These are phyloP conservation scores for Gordius sp. DNA, from an alignment of 2,888 invertebrate genomes.

Conservation along the genomic window DNA sequence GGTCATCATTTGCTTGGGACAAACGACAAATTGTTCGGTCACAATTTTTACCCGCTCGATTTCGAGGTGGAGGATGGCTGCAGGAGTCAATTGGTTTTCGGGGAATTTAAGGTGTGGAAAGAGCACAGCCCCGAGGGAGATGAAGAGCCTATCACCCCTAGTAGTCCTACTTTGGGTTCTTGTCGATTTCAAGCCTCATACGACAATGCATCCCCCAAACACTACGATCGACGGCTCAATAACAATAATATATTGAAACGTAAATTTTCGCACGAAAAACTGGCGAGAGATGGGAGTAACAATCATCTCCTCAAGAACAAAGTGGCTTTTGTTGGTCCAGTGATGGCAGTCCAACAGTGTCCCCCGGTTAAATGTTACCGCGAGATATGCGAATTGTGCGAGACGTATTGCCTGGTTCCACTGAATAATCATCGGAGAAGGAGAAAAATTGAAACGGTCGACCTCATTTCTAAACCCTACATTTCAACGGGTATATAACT, in stretches of 20 bases:
- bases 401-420: no score
- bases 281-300: neutral
- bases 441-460: no score
- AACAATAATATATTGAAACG: neutral
- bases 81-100: conserved; percentile 1
- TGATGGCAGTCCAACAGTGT: neutral
- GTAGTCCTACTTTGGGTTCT: neutral
- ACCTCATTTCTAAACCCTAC: no score
- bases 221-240: neutral
- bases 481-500: no score
- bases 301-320: neutral
- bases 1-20: conserved; percentile 9
- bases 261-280: neutral
- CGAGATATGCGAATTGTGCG: neutral
- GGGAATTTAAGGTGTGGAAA: neutral
- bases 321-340: neutral
- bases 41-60: neutral
- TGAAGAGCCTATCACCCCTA: neutral
- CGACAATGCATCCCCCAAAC: neutral
- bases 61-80: neutral
- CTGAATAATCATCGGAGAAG: no score
- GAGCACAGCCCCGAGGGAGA: neutral
- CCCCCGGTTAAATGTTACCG: neutral
- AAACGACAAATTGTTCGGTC: neutral
- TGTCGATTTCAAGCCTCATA: neutral